A percentile compares a stretch with the other conserved stretches of the same genome.
Conservation (phyloP, 2,888 invertebrate species). For the Acheta domesticus region DNA sequence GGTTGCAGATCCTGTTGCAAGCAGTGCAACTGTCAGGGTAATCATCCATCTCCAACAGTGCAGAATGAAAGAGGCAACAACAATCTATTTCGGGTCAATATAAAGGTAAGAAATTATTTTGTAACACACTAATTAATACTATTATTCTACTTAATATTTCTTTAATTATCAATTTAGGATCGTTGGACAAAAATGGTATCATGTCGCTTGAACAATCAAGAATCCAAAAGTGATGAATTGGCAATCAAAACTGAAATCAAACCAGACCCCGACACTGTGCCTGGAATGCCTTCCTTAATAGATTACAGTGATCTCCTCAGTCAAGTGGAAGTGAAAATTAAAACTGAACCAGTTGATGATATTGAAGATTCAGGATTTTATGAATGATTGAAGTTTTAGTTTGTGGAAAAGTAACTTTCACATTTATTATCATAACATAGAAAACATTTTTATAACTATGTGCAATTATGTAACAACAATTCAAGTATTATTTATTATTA, state of each 20-base stretch:
- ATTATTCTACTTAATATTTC: background rate
- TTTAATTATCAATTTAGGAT: constrained; percentile 35
- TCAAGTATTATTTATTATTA: too few species aligned
- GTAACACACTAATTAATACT: background rate
- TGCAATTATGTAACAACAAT: too few species aligned
- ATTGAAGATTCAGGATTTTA: constrained; percentile 22
- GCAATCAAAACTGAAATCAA: constrained; percentile 35
- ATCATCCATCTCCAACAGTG: constrained; percentile 32
- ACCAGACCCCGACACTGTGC: constrained; percentile 33
- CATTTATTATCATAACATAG: too few species aligned
- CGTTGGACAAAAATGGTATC: constrained; percentile 41
- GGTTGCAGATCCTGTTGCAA: constrained; percentile 40
- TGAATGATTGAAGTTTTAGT: background rate
- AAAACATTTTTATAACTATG: too few species aligned
- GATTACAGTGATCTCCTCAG: constrained; percentile 41
- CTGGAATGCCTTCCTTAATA: constrained; percentile 26
- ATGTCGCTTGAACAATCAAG: constrained; percentile 23
- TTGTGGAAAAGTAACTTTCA: too few species aligned
- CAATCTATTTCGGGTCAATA: constrained; percentile 39
- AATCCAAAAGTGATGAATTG: constrained; percentile 19
- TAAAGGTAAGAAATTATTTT: constrained; percentile 37
- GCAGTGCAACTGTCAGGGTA: constrained; percentile 38
- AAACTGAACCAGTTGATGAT: constrained; percentile 41
- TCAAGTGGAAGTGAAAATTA: constrained; percentile 44
- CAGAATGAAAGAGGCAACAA: constrained; percentile 37